phyloP scores from a whole-genome alignment of 92 coral and sea anemone species.

The Zoanthus solanderi region DNA sequence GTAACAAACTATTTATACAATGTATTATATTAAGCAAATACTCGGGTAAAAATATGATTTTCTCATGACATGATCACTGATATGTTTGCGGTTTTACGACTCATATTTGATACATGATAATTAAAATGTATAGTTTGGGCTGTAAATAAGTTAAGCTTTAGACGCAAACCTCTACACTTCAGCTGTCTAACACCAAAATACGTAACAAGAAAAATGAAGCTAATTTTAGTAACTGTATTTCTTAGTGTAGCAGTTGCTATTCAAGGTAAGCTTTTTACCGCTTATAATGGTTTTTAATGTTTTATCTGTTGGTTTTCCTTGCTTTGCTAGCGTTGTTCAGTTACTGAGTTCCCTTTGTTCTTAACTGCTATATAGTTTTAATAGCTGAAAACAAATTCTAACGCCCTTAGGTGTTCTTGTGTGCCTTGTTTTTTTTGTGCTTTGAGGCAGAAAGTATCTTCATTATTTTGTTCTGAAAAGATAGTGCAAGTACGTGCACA shows the following conservation, averaged over 20 bases:
- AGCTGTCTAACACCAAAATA: constrained; percentile 14
- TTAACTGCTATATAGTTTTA: no score
- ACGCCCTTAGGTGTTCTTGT: no score
- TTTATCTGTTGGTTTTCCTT: no score
- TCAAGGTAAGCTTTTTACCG: background rate
- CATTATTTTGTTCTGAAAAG: background rate
- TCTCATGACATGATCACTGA: constrained; percentile 24
- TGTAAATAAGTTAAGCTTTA: background rate
- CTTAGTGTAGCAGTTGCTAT: background rate
- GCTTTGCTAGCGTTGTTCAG: no score
- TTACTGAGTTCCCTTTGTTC: no score
- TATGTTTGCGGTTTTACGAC: constrained; percentile 13
- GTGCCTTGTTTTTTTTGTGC: no score
- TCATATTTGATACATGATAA: constrained; percentile 11
- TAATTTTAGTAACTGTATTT: constrained; percentile 12
- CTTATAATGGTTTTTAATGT: no score
- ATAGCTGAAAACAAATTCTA: no score
- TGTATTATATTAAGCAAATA: constrained; percentile 16
- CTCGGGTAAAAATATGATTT: background rate
- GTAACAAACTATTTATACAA: background rate
- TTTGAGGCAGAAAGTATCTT: no score
- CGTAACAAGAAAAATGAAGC: constrained; percentile 14
- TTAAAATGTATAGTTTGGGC: background rate
- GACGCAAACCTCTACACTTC: background rate
- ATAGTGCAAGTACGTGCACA: no score